A percentile compares a stretch with the other conserved stretches of the same genome.
Conservation (phyloP, 2,113 vertebrate species). For the Megaleporinus macrocephalus region DNA sequence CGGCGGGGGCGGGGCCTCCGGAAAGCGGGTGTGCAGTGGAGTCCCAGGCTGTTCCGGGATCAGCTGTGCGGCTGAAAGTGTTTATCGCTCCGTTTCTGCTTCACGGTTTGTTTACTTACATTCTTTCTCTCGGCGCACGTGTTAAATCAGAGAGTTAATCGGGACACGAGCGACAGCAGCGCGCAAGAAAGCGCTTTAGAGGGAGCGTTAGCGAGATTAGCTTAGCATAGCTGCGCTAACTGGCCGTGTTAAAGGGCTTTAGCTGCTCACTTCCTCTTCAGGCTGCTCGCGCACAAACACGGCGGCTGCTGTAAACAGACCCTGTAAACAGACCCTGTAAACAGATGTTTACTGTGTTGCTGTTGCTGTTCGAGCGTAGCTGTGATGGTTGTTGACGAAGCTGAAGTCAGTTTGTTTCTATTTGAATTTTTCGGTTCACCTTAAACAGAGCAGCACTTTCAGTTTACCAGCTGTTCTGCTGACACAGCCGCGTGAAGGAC, state of each 20-base stretch:
- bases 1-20: neutral
- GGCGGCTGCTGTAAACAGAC: neutral
- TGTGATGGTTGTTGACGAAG: neutral
- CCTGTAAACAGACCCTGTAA: neutral
- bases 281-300: neutral
- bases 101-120: constrained; percentile 7
- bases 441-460: no score
- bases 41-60: constrained; percentile 44
- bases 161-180: no score
- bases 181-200: neutral
- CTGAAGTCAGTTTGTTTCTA: no score
- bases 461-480: no score
- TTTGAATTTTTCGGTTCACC: no score
- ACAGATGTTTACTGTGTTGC: no score
- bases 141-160: neutral
- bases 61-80: constrained; percentile 30
- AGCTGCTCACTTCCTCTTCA: neutral
- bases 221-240: neutral
- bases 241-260: neutral
- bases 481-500: no score
- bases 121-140: neutral
- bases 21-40: neutral
- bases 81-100: constrained; percentile 8
- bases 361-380: neutral
- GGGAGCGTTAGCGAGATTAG: neutral